Conservation (phyloP, 2,113 vertebrate species). For the Heloderma charlesbogerti region DNA sequence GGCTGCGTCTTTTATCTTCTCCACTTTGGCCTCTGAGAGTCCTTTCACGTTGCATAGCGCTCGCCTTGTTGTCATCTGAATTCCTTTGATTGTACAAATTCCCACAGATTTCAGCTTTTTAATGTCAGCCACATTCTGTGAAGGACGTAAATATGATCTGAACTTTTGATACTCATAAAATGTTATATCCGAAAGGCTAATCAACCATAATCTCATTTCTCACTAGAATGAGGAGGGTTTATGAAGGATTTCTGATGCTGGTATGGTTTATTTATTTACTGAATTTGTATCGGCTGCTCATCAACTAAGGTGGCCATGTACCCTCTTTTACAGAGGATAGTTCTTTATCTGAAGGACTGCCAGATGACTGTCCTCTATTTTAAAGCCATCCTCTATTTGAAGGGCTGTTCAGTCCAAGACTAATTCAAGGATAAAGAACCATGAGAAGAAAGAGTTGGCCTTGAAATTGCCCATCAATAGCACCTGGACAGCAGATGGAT, state of each 20-base stretch:
- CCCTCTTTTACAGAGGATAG: too few species aligned
- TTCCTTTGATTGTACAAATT: slow-evolving; percentile 96
- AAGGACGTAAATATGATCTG: slow-evolving; percentile 54
- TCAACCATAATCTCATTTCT: neutral
- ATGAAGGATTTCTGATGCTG: neutral
- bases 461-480: too few species aligned
- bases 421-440: too few species aligned
- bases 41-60: slow-evolving; percentile 95
- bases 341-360: too few species aligned
- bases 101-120: slow-evolving; percentile 96
- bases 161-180: slow-evolving; percentile 35
- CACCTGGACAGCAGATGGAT: too few species aligned
- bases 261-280: neutral
- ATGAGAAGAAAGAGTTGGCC: too few species aligned
- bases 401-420: too few species aligned
- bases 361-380: too few species aligned
- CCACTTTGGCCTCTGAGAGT: slow-evolving; percentile 97
- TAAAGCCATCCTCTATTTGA: too few species aligned
- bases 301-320: too few species aligned
- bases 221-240: neutral
- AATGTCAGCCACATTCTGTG: slow-evolving; percentile 94
- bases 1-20: slow-evolving; percentile 98
- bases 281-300: too few species aligned
- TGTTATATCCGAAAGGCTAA: slow-evolving; percentile 45
- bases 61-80: slow-evolving; percentile 97